Evolutionary conservation across 1,140 invertebrate genomes (phyloP).

Genomic region (Nylanderia fulva): DNA sequence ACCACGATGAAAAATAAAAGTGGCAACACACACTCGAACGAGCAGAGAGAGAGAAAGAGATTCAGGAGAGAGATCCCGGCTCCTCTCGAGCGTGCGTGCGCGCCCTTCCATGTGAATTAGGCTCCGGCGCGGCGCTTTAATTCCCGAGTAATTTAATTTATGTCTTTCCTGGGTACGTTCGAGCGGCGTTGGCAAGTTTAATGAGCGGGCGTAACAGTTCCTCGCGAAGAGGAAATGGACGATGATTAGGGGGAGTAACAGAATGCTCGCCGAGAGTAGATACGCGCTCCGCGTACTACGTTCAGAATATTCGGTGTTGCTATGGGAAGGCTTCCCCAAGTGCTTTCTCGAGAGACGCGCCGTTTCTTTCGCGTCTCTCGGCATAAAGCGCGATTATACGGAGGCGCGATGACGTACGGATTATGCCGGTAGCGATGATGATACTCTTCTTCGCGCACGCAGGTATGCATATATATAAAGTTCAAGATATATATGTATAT

Average conservation of each 20-base stretch:
- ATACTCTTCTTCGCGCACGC: neutral
- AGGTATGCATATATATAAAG: too few relatives aligned
- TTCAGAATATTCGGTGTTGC: conserved; percentile 63
- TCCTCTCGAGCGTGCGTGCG: neutral
- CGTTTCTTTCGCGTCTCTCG: neutral
- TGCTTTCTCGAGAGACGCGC: neutral
- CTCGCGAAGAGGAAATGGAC: conserved; percentile 65
- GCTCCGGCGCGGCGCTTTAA: conserved; percentile 29
- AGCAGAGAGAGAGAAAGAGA: too few relatives aligned
- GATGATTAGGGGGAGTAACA: conserved; percentile 70
- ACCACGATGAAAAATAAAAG: conserved; percentile 38
- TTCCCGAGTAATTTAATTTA: conserved; percentile 72
- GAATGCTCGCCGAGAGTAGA: neutral
- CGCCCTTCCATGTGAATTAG: conserved; percentile 44
- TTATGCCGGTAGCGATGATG: neutral
- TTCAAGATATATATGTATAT: too few relatives aligned
- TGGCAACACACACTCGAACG: neutral
- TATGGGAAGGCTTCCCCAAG: conserved; percentile 48
- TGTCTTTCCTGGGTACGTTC: conserved; percentile 68
- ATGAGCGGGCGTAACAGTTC: conserved; percentile 70
- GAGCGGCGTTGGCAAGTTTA: conserved; percentile 44
- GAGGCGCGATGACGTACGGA: neutral
- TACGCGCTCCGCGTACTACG: conserved; percentile 30
- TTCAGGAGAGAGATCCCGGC: conserved; percentile 30
- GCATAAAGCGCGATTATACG: neutral